Evolutionary conservation across 1,140 invertebrate genomes (phyloP), one percentile per base, ranked within the genome.

Genomic region (Lordiphosa stackelbergi): DNA sequence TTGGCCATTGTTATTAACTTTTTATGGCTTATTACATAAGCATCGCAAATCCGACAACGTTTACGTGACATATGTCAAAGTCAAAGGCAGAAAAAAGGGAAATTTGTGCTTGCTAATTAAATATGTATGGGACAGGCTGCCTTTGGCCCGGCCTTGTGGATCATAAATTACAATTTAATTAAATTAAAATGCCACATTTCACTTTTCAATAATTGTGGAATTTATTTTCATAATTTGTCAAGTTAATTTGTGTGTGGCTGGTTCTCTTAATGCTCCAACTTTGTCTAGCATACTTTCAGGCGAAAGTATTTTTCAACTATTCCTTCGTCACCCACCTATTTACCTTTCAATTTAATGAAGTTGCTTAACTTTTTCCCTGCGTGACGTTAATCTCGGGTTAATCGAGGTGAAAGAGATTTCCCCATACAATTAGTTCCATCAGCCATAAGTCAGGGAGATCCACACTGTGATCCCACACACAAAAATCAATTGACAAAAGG

Each of bases 21-120:
- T 79, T 81, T 79, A 79, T 83, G 77, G 75, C 75, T 79, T 79
- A 79, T 79, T 83, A 69, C 68, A 79, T 79, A 79, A 79, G 77
- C 77, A 68, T 56, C 72, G 56, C 49, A 79, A 79, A 81, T 75
- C 77, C 75, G 48, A 57, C 75, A 71, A 62, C 62, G 66, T 68
- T 61, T 66, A 81, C 77, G 75, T 79, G 75, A 81, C 75, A 64
- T 53, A 62, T 51, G 55, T 56, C 70, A 40, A 49, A 28, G 24
- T 28, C 9, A n/a, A 41, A 31, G 5, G 7, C 7, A 8, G 35
- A 2, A 19, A 4, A 2, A 28, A 34, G 22, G 37, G 5, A n/a
- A 11, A 13, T 12, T 51, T 40, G 60, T 43, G 19, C 10, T 11
- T 68, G 72, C 77, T 83, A 79, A 79, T 79, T 79, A 79, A 79